Base-by-base conservation (phyloP, 2,113 vertebrate species). In the Labeo catla region DNA sequence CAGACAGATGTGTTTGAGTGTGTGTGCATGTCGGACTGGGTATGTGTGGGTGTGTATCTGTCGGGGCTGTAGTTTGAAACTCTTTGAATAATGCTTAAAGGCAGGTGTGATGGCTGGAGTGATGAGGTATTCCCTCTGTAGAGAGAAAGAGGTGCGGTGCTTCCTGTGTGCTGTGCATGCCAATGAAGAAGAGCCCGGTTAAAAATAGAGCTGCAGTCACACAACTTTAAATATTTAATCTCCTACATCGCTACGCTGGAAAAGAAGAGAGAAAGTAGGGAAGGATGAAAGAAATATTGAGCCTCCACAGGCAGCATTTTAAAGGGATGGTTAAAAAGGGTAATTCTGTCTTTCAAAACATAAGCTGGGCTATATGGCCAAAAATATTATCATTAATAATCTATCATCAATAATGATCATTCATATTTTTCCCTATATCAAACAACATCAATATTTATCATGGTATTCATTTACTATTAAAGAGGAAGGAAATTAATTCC, bases 151-250 rank as follows among this genome's bases (percentile, higher is more conserved):
- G 61, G 52, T 57, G 52, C 49, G 43, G 73, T 72, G 23, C 45
- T 43, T 81, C 21, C 28, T 87, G 50, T 78, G 70, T 68, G 76
- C 52, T 72, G 49, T 59, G 66, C 73, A 88, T 86, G 50, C 52
- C 83, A 85, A 85, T 54, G 83, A 76, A 4, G 34, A 52, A 72
- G 78, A 34, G 45, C 70, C 50, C 0, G 28, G 83, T 76, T 87
- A 86, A 86, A 89, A 65, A 87, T 86, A 86, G 86, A 83, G 54
- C 52, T 81, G 59, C 45, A 61, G 78, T 57, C 89, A 78, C 63
- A 82, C 90, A 76, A n/a, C 36, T 80, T 89, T 94, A 93, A 95
- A 95, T 94, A 94, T 94, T 95, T 95, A 83, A 95, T 93, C 52
- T 84, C 80, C 39, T 77, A 36, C 66, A 84, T 73, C 81, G 73